Conservation (phyloP, 1,140 invertebrate species). For the Vollenhovia emeryi region DNA sequence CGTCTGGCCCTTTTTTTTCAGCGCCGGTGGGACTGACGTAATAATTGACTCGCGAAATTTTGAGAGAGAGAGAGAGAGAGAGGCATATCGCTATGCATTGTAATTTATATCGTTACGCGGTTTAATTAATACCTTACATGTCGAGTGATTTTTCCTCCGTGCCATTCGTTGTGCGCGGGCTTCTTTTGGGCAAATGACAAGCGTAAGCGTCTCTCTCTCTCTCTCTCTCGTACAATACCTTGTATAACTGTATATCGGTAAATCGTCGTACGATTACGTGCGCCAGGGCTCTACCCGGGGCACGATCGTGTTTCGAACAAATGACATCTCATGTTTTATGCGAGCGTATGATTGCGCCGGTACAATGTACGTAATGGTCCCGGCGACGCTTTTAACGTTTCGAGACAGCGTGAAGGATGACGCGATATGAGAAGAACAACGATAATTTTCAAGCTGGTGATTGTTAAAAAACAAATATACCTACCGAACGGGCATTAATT, state of each 20-base stretch:
- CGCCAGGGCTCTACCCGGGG: background rate
- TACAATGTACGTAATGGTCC: slow-evolving; percentile 17
- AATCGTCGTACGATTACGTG: slow-evolving; percentile 25
- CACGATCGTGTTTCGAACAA: slow-evolving; percentile 51
- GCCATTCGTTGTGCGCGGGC: background rate
- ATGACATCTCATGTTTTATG: slow-evolving; percentile 59
- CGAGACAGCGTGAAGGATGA: slow-evolving; percentile 28
- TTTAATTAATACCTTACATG: slow-evolving; percentile 52
- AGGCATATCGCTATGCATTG: background rate
- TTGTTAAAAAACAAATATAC: background rate
- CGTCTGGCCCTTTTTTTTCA: background rate
- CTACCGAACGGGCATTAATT: background rate
- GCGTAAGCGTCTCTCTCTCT: background rate
- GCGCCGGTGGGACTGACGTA: slow-evolving; percentile 2
- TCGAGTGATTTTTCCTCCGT: slow-evolving; percentile 21
- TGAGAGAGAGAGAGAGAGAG: background rate
- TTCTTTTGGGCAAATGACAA: slow-evolving; percentile 31
- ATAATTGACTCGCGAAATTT: slow-evolving; percentile 24
- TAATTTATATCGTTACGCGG: slow-evolving; percentile 36
- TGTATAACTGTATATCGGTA: slow-evolving; percentile 50
- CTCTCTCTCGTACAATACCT: slow-evolving; percentile 17
- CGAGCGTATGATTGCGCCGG: slow-evolving; percentile 38
- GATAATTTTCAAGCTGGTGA: slow-evolving; percentile 7
- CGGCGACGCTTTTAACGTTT: slow-evolving; percentile 11
- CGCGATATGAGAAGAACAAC: background rate